phyloP scores from a whole-genome alignment of 2,888 invertebrate genomes.

The Patella caerulea region DNA sequence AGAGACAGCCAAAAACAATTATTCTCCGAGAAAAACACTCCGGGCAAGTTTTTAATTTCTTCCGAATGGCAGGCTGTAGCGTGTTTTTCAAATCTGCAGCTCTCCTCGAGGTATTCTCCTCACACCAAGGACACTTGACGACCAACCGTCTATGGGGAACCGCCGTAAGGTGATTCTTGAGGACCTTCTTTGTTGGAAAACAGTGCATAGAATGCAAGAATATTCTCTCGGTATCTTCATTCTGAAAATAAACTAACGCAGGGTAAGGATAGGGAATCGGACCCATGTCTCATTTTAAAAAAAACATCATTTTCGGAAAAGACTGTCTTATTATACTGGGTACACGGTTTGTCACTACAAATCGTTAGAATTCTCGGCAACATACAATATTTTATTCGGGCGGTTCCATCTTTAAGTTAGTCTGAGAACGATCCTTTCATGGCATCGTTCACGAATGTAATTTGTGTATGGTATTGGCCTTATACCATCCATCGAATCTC shows the following conservation, averaged over 20 bases:
- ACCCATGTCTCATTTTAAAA: too few species aligned
- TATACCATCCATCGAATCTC: not conserved
- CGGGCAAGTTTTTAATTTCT: not conserved
- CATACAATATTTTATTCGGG: too few species aligned
- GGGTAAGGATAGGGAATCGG: too few species aligned
- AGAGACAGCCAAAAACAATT: not conserved
- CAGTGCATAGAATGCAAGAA: too few species aligned
- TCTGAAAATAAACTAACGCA: too few species aligned
- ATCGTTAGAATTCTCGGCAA: too few species aligned
- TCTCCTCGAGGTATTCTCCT: not conserved
- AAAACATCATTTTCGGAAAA: too few species aligned
- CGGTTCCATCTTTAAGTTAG: not conserved
- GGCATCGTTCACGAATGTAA: too few species aligned
- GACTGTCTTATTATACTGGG: too few species aligned
- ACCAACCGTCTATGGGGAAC: not conserved
- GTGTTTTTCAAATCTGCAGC: not conserved
- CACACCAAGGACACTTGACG: not conserved
- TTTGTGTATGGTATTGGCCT: too few species aligned
- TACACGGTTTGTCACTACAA: too few species aligned
- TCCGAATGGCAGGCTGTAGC: not conserved
- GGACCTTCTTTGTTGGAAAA: not conserved
- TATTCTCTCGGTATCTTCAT: too few species aligned
- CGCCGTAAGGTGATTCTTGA: not conserved
- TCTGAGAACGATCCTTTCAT: not conserved
- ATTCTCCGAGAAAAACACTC: not conserved